Evolutionary conservation across 1,140 invertebrate genomes (phyloP).

Genomic region (Drosophila nasuta): DNA sequence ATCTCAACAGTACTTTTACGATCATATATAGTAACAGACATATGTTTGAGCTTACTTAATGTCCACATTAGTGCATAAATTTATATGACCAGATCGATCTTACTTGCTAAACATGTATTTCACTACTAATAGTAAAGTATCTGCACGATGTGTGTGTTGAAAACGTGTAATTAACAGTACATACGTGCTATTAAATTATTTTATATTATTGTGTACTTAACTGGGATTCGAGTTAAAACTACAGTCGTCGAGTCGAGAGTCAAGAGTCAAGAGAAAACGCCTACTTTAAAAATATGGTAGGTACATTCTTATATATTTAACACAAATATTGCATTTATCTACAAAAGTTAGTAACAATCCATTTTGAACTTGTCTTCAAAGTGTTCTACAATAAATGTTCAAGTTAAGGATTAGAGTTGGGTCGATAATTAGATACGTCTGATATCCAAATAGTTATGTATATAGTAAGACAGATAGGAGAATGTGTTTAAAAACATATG

Average conservation of each 20-base stretch:
- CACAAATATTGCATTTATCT: constrained; percentile 75
- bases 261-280: constrained; percentile 68
- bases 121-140: constrained; percentile 73
- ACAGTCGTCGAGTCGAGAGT: constrained; percentile 69
- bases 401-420: constrained; percentile 51
- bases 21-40: background rate
- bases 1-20: constrained; percentile 31
- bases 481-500: constrained; percentile 21
- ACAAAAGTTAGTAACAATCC: constrained; percentile 78
- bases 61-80: background rate
- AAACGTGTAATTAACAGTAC: constrained; percentile 79
- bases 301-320: constrained; percentile 60
- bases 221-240: constrained; percentile 55
- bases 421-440: constrained; percentile 12
- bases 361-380: constrained; percentile 76
- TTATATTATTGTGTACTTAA: constrained; percentile 22
- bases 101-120: constrained; percentile 66
- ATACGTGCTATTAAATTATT: constrained; percentile 68
- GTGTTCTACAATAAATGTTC: constrained; percentile 31
- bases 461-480: constrained; percentile 34
- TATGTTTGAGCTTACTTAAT: constrained; percentile 52
- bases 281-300: constrained; percentile 78
- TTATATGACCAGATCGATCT: constrained; percentile 40
- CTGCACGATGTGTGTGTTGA: constrained; percentile 70
- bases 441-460: constrained; percentile 14